These are phyloP conservation scores for Drosophila robusta DNA, from an alignment of 2,888 invertebrate species.

Conservation along the genomic window DNA sequence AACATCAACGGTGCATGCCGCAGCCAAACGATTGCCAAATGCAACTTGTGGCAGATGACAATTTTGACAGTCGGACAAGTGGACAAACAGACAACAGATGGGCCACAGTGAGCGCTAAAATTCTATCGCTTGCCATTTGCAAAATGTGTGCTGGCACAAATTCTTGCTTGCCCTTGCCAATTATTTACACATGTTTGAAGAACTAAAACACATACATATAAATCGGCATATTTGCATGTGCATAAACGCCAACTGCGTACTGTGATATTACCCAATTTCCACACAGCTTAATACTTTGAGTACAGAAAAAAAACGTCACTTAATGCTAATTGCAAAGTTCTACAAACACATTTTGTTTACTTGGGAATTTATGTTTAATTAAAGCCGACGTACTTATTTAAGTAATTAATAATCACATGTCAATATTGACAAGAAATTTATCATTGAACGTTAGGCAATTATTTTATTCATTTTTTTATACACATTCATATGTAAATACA, in stretches of 20 bases:
- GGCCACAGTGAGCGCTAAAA: constrained; percentile 21
- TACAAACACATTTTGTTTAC: too few relatives aligned
- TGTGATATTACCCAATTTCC: not conserved
- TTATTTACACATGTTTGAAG: constrained; percentile 11
- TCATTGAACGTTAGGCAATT: not conserved
- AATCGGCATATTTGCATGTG: too few relatives aligned
- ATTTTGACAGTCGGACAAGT: not conserved
- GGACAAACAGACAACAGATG: constrained; percentile 5
- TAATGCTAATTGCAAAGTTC: not conserved
- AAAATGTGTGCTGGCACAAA: constrained; percentile 28
- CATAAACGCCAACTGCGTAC: too few relatives aligned
- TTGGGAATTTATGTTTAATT: not conserved
- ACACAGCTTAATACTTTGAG: not conserved
- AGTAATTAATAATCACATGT: constrained; percentile 1
- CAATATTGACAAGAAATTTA: not conserved
- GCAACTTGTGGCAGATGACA: constrained; percentile 37
- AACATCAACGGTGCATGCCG: constrained; percentile 50
- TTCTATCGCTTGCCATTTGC: constrained; percentile 19
- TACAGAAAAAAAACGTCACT: not conserved
- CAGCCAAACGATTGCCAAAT: constrained; percentile 32
- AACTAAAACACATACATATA: too few relatives aligned
- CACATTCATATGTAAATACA: not conserved
- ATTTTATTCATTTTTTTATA: not conserved
- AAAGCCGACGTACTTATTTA: not conserved
- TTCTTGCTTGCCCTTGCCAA: constrained; percentile 48